phyloP scores from a whole-genome alignment of 2,113 vertebrate species.

The Orycteropus afer region DNA sequence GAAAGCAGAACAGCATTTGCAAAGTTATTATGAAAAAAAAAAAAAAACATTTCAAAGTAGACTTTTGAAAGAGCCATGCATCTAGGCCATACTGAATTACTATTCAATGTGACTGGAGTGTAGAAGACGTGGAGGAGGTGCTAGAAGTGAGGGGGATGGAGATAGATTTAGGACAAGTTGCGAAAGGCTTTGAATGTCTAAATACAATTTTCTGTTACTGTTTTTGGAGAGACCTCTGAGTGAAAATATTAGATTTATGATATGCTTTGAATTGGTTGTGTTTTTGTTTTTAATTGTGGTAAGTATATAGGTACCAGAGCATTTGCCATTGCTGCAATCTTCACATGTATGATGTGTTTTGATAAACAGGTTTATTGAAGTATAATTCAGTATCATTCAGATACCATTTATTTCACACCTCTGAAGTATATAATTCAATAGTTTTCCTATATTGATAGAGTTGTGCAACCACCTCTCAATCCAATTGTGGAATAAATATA shows the following conservation, averaged over 20 bases:
- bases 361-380: neutral
- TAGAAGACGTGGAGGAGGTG: neutral
- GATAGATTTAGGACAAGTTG: neutral
- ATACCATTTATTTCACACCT: neutral
- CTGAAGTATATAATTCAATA: neutral
- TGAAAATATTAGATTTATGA: neutral
- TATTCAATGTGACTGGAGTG: neutral
- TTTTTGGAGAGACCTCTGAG: neutral
- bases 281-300: no score
- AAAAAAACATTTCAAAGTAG: neutral
- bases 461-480: neutral
- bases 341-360: neutral
- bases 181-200: neutral
- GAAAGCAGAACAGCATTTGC: neutral
- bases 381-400: neutral
- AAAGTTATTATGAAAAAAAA: neutral
- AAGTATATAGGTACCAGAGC: no score
- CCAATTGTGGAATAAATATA: no score
- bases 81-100: neutral
- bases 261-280: neutral
- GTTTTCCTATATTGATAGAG: neutral
- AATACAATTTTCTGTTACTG: neutral
- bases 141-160: neutral
- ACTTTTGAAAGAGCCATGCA: neutral
- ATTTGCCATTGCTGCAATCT: no score